These are phyloP conservation scores for Drosophila grimshawi DNA, from an alignment of 1,140 invertebrate species.

Conservation along the genomic window DNA sequence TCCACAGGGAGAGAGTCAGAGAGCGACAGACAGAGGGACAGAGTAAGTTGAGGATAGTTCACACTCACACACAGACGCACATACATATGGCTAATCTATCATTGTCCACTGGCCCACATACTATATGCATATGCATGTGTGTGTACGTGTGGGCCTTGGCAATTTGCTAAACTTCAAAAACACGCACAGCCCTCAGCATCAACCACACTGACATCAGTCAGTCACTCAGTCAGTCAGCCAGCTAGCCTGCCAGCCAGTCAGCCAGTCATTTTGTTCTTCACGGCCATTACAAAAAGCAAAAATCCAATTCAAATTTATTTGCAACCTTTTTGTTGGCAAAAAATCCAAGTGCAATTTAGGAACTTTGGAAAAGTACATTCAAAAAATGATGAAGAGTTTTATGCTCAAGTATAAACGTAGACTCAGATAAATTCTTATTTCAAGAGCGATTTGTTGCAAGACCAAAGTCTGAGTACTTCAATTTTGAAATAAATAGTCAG, in stretches of 20 bases:
- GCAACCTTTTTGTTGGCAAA: slow-evolving; percentile 45
- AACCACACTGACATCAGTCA: slow-evolving; percentile 33
- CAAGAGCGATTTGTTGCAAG: neutral
- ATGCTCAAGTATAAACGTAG: too few species aligned
- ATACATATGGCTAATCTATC: slow-evolving; percentile 65
- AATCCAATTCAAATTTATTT: slow-evolving; percentile 75
- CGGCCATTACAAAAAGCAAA: slow-evolving; percentile 35
- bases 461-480: too few species aligned
- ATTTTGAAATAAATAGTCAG: too few species aligned
- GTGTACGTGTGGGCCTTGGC: slow-evolving; percentile 47
- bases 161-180: slow-evolving; percentile 82
- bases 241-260: neutral
- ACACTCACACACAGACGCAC: slow-evolving; percentile 4
- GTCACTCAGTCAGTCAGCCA: neutral
- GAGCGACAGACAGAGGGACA: neutral
- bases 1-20: neutral
- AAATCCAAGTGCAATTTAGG: neutral
- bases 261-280: neutral
- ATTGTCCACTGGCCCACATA: slow-evolving; percentile 58
- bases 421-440: neutral
- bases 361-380: neutral
- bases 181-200: slow-evolving; percentile 62
- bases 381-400: neutral
- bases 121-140: slow-evolving; percentile 1
- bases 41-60: slow-evolving; percentile 4